A percentile compares a stretch with the other conserved stretches of the same genome.
Conservation (phyloP, 64 coral and sea anemone genomes). For the Porites lutea region DNA sequence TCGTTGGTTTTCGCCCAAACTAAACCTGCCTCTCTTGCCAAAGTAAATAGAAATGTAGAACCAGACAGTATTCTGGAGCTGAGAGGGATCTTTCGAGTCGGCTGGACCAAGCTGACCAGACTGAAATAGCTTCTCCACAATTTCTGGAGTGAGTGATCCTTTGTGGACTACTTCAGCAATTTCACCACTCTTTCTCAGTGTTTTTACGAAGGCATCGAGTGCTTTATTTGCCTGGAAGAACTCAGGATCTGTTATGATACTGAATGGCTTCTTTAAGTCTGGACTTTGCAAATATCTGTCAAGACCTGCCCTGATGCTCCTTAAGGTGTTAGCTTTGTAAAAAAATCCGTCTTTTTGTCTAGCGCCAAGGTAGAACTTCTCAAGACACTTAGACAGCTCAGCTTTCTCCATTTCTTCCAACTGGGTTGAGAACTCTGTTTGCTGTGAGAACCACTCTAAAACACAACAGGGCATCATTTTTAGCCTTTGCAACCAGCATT, state of each 20-base stretch:
- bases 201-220: slow-evolving; percentile 42
- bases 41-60: slow-evolving; percentile 43
- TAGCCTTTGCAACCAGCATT: too few relatives aligned
- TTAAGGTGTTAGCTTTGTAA: slow-evolving; percentile 42
- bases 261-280: slow-evolving; percentile 1
- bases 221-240: slow-evolving; percentile 36
- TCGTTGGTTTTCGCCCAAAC: background rate
- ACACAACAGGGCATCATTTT: too few relatives aligned
- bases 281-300: slow-evolving; percentile 39
- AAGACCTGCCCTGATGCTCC: slow-evolving; percentile 37
- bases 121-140: slow-evolving; percentile 19
- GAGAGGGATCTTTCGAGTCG: slow-evolving; percentile 22
- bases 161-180: slow-evolving; percentile 52
- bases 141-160: background rate
- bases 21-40: background rate
- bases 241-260: slow-evolving; percentile 3
- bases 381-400: background rate
- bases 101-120: slow-evolving; percentile 38
- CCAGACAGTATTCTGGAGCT: slow-evolving; percentile 40
- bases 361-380: slow-evolving; percentile 1
- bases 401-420: background rate
- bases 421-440: background rate
- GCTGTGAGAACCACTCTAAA: too few relatives aligned
- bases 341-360: slow-evolving; percentile 41
- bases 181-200: background rate